Conservation (phyloP, 1,140 invertebrate species). For the Drosophila grimshawi region DNA sequence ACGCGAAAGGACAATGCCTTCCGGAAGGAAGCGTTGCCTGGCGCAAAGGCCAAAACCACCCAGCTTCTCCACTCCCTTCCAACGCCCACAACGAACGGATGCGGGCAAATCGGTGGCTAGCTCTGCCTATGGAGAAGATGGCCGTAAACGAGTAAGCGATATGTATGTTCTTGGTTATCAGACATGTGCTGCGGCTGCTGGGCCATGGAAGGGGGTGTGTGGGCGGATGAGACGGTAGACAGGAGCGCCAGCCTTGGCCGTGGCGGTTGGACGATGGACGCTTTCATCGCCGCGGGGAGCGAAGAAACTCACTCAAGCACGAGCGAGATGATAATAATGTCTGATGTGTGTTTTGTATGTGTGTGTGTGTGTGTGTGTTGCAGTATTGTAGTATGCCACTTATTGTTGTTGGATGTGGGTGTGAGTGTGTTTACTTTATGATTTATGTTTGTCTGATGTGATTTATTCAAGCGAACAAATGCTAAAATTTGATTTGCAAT, state of each 20-base stretch:
- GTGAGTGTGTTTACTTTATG: conserved; percentile 65
- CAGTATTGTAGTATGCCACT: conserved; percentile 37
- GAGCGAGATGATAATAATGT: conserved; percentile 83
- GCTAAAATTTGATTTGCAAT: conserved; percentile 77
- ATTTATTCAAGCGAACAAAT: conserved; percentile 81
- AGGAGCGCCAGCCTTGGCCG: conserved; percentile 50
- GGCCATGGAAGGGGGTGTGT: not conserved
- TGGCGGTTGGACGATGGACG: conserved; percentile 40
- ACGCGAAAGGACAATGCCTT: conserved; percentile 76
- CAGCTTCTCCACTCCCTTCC: not conserved
- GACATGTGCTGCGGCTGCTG: conserved; percentile 44
- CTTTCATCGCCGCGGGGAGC: conserved; percentile 11
- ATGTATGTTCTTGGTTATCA: conserved; percentile 52
- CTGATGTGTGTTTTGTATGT: conserved; percentile 75
- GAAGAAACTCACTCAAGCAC: conserved; percentile 82
- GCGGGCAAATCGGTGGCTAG: conserved; percentile 60
- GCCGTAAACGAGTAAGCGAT: conserved; percentile 38
- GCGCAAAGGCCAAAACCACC: conserved; percentile 30
- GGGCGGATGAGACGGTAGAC: conserved; percentile 18
- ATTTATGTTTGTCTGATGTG: conserved; percentile 82
- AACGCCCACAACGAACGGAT: conserved; percentile 37
- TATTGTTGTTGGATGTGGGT: conserved; percentile 36
- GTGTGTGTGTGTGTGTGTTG: conserved; percentile 49
- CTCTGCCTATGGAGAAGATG: conserved; percentile 58
- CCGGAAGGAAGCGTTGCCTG: conserved; percentile 61